These are phyloP conservation scores for Borostomias antarcticus DNA, from an alignment of 2,797 vertebrate species.

Conservation along the genomic window DNA sequence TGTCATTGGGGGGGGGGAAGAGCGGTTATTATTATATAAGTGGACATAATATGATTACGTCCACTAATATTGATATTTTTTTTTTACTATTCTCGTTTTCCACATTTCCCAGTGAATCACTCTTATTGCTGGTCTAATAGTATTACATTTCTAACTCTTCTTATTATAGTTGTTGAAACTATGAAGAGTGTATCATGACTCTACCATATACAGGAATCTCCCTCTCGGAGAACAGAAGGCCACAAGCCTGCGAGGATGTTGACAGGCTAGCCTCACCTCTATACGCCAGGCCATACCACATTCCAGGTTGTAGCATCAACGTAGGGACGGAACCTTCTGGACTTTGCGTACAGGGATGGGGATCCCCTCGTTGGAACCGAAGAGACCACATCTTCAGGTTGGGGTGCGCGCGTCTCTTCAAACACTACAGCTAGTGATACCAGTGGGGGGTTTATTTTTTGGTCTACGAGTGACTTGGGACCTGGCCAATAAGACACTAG, in stretches of 20 bases:
- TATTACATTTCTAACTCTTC: conserved; percentile 31
- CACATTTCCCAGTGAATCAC: conserved; percentile 26
- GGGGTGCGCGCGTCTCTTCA: no score
- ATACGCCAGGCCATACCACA: conserved; percentile 33
- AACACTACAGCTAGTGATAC: no score
- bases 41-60: conserved; percentile 17
- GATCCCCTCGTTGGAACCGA: no score
- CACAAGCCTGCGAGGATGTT: no score
- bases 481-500: not conserved
- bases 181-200: conserved; percentile 15
- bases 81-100: conserved; percentile 12
- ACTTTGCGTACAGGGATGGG: no score
- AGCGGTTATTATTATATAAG: conserved; percentile 19
- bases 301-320: conserved; percentile 43
- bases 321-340: not conserved
- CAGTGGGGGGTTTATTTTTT: no score
- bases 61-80: conserved; percentile 29
- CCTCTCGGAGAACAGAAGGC: no score
- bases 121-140: conserved; percentile 35
- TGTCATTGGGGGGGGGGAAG: conserved; percentile 38
- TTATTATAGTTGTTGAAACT: conserved; percentile 22
- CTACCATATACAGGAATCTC: no score
- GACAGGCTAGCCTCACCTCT: no score
- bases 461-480: not conserved
- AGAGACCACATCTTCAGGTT: no score